Percentiles rank a stretch among this genome's conserved stretches.
Evolutionary conservation across 2,797 vertebrate species (phyloP).

Genomic region (Molossus molossus): DNA sequence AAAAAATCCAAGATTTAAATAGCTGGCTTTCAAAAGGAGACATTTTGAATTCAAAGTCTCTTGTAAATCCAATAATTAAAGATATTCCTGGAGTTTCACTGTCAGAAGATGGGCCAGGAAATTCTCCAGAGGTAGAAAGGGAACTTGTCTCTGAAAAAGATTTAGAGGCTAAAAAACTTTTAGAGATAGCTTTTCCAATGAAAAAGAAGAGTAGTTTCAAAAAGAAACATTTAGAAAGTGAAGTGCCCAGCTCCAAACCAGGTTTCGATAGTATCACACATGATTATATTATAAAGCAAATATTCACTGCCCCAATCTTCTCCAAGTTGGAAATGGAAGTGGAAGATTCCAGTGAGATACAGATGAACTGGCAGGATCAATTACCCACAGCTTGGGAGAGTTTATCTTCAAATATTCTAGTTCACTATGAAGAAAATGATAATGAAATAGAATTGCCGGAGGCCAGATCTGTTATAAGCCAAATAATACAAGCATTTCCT

Average conservation of each 20-base stretch:
- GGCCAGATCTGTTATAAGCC: constrained; percentile 71
- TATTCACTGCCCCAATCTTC: constrained; percentile 66
- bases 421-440: constrained; percentile 24
- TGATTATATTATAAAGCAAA: constrained; percentile 74
- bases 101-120: constrained; percentile 45
- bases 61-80: constrained; percentile 73
- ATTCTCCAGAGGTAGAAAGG: constrained; percentile 34
- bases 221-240: constrained; percentile 77
- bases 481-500: constrained; percentile 78
- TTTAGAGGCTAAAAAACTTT: neutral
- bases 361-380: neutral
- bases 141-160: constrained; percentile 24
- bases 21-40: constrained; percentile 65
- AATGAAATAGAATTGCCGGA: constrained; percentile 52
- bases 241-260: neutral
- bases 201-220: constrained; percentile 75
- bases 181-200: constrained; percentile 60
- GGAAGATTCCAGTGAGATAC: neutral
- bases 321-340: neutral
- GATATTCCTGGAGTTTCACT: constrained; percentile 42
- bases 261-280: neutral
- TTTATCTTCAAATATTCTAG: neutral
- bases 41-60: constrained; percentile 64
- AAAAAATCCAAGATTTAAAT: constrained; percentile 62
- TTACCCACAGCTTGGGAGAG: neutral